Conservation (phyloP, 2,797 vertebrate genomes). For the Graptemys geographica region DNA sequence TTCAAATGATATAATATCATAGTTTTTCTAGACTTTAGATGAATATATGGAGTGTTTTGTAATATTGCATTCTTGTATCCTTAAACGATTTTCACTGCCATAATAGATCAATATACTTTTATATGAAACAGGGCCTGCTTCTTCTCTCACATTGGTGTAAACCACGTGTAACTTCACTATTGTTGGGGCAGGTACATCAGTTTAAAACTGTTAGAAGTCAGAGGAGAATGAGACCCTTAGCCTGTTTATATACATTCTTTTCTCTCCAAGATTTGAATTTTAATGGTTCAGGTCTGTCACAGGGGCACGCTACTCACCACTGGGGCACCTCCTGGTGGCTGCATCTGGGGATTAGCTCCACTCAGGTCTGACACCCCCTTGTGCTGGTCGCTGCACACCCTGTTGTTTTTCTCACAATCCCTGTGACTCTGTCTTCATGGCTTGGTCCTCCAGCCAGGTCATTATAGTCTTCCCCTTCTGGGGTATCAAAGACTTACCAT, state of each 20-base stretch:
- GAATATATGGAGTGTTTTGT: background rate
- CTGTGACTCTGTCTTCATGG: background rate
- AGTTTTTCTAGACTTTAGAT: background rate
- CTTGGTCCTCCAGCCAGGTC: background rate
- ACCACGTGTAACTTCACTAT: background rate
- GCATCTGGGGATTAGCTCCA: background rate
- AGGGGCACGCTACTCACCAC: background rate
- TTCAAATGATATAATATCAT: background rate
- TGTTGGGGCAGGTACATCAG: background rate
- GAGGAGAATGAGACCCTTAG: background rate
- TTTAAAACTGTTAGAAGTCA: conserved; percentile 19
- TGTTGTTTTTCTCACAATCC: background rate
- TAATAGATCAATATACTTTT: background rate
- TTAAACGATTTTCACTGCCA: background rate
- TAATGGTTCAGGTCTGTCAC: conserved; percentile 9
- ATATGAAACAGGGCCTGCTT: background rate
- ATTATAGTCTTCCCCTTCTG: background rate
- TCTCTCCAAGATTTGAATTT: background rate
- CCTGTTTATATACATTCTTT: background rate
- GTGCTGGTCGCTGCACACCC: background rate
- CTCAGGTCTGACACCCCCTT: background rate
- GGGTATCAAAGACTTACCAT: background rate
- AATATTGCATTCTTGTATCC: background rate
- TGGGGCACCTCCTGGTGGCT: background rate
- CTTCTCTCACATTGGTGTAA: background rate